phyloP scores from a whole-genome alignment of 2,113 vertebrate species.

The Indri indri region DNA sequence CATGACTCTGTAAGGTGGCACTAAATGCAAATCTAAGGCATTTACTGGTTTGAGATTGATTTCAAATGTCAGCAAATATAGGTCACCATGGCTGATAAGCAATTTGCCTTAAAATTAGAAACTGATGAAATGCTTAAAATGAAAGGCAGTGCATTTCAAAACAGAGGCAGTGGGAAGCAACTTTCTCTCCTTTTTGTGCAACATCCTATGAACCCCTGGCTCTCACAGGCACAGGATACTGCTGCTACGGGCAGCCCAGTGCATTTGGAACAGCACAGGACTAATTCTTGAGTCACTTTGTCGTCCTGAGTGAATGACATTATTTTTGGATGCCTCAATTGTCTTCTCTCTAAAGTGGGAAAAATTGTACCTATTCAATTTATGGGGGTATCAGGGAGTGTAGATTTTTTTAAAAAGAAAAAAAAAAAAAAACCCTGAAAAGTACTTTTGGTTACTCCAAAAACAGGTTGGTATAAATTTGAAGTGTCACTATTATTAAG shows the following conservation, averaged over 20 bases:
- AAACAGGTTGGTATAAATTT: slow-evolving; percentile 7
- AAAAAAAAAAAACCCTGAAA: neutral
- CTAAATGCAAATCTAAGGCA: neutral
- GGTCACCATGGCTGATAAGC: slow-evolving; percentile 5
- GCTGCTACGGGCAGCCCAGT: neutral
- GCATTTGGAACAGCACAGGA: neutral
- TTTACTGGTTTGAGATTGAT: neutral
- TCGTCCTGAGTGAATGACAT: neutral
- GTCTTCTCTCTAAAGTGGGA: neutral
- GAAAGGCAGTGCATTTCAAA: slow-evolving; percentile 57
- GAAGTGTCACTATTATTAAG: slow-evolving; percentile 64
- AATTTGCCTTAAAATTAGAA: slow-evolving; percentile 59
- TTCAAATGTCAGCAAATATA: slow-evolving; percentile 38
- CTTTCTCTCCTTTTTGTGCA: slow-evolving; percentile 49
- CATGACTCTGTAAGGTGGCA: neutral
- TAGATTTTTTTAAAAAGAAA: neutral
- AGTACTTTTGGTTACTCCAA: neutral
- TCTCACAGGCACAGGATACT: neutral
- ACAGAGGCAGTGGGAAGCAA: slow-evolving; percentile 32
- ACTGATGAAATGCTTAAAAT: slow-evolving; percentile 33
- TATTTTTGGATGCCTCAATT: neutral
- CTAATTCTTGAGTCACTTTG: neutral
- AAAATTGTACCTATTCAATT: neutral
- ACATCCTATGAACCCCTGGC: neutral
- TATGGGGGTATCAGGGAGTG: neutral